Base-by-base conservation (phyloP, 1,140 invertebrate species). In the Dryas iulia region DNA sequence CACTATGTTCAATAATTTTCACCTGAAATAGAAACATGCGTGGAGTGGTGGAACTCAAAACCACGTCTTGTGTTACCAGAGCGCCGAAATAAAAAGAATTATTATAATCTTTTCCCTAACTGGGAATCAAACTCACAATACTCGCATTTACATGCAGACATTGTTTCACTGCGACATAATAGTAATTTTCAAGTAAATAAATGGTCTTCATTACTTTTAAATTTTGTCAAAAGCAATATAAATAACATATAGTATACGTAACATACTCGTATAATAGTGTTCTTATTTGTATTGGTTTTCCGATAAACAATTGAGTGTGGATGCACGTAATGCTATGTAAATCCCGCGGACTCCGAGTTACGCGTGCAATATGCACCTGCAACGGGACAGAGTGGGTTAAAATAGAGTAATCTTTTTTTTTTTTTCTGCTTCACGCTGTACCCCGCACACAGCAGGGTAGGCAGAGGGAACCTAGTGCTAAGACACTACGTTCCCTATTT, bases 311-410 rank as follows among this genome's bases (percentile, higher is more conserved):
- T 60, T 71, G 70, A 77, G 76, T 73, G 74, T 63, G 59, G 61
- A 70, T 59, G 54, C 63, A 69, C 69, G 62, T 77, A 76, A 79
- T 74, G 64, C 69, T 68, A 71, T 74, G 71, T 71, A 73, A 74
- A 79, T 74, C 71, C 72, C 18, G 28, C 52, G 66, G 54, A 74
- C n/a, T 53, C 58, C 62, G 67, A 65, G 72, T 70, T 66, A 72
- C 62, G 73, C 53, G 62, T 26, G 31, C 68, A 71, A 74, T 74
- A 71, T 75, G 76, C 76, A 78, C 76, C 73, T 75, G 76, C 64
- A 73, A 4, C 31, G 26, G 21, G 52, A 65, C 35, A 64, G 62
- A 66, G 33, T 66, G 66, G 28, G 66, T 23, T n/a, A 39, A 23
- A 26, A 35, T 31, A 66, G 56, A 65, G 54, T 14, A 33, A 31